phyloP scores from a whole-genome alignment of 2,888 invertebrate species.

The Pollenia angustigena region DNA sequence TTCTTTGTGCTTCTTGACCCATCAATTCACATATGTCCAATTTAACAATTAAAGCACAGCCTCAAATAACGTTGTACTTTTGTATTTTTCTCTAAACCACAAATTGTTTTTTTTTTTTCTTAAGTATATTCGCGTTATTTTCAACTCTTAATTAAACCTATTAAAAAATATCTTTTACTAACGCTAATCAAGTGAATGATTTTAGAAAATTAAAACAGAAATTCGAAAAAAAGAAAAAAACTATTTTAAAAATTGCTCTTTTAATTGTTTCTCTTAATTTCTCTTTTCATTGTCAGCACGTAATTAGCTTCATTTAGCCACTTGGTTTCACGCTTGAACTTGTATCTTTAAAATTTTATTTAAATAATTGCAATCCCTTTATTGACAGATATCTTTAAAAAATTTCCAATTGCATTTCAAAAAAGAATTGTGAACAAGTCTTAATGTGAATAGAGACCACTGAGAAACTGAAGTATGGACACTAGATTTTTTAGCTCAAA shows the following conservation, averaged over 20 bases:
- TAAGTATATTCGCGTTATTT: neutral
- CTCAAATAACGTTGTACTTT: too few species aligned
- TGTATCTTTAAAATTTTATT: conserved; percentile 42
- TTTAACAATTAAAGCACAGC: too few species aligned
- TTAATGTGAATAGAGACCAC: too few species aligned
- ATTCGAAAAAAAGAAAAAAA: neutral
- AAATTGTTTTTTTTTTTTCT: neutral
- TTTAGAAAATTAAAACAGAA: conserved; percentile 23
- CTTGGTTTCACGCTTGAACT: conserved; percentile 7
- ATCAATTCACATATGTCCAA: too few species aligned
- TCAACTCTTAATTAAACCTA: neutral
- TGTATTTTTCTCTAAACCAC: too few species aligned
- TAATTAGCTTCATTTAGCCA: conserved; percentile 14
- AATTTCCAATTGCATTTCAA: too few species aligned
- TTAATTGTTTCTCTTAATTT: conserved; percentile 8
- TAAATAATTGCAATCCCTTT: conserved; percentile 2
- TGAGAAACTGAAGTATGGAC: too few species aligned
- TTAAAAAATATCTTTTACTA: conserved; percentile 41
- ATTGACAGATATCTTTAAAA: too few species aligned
- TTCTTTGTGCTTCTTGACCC: too few species aligned
- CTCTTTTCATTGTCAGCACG: conserved; percentile 35
- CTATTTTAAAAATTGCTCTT: neutral
- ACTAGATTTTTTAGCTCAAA: too few species aligned
- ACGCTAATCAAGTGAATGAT: conserved; percentile 41
- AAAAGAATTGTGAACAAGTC: too few species aligned